phyloP scores from a whole-genome alignment of 2,888 invertebrate genomes.

The Yponomeuta malinellus region DNA sequence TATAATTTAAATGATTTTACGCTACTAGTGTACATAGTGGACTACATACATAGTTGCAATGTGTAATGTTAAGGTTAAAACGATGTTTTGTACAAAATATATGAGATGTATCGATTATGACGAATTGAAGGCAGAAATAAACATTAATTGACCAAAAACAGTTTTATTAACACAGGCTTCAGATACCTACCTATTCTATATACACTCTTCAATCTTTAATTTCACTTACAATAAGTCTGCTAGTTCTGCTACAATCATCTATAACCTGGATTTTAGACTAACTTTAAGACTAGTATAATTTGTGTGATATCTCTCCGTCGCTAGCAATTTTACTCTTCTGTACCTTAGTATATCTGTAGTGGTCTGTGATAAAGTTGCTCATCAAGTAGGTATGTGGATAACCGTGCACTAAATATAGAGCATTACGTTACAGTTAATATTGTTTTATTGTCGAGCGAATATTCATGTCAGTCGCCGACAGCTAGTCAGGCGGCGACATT shows the following conservation, averaged over 20 bases:
- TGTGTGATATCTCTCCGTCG: constrained; percentile 16
- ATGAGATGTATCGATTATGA: constrained; percentile 8
- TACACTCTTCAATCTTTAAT: background rate
- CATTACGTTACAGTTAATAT: constrained; percentile 19
- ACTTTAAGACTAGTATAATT: background rate
- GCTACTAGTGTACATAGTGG: constrained; percentile 44
- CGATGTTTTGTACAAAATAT: constrained; percentile 15
- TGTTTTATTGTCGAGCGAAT: constrained; percentile 13
- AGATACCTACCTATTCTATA: constrained; percentile 20
- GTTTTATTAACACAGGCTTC: constrained; percentile 18
- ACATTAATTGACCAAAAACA: constrained; percentile 15
- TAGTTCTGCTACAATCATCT: background rate
- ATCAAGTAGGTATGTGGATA: constrained; percentile 34
- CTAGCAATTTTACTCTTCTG: constrained; percentile 17
- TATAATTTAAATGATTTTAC: constrained; percentile 39
- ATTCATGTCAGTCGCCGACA: no score
- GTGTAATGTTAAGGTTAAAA: constrained; percentile 16
- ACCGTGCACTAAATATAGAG: constrained; percentile 44
- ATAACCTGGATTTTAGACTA: background rate
- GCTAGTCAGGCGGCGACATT: no score
- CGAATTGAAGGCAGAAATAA: background rate
- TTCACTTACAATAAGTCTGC: background rate
- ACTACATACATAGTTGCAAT: constrained; percentile 25
- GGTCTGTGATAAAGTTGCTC: constrained; percentile 49
- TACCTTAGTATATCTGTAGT: constrained; percentile 30